A percentile compares a stretch with the other conserved stretches of the same genome.
These are phyloP conservation scores for Geopemphigus sp. DNA, from an alignment of 1,140 invertebrate species.

Conservation along the genomic window DNA sequence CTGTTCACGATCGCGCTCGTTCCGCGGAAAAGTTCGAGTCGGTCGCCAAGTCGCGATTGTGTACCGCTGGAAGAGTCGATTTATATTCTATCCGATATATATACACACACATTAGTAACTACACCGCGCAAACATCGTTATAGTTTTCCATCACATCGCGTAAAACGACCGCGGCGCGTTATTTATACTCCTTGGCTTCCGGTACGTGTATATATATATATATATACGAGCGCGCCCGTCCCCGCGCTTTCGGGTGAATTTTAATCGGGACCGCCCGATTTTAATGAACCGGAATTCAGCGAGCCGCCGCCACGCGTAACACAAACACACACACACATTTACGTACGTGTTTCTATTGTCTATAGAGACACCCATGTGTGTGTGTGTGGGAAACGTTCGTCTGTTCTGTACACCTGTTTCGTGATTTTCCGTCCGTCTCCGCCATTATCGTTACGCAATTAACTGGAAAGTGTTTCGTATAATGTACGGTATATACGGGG, in stretches of 20 bases:
- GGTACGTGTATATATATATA: too few species aligned
- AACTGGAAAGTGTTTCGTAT: background rate
- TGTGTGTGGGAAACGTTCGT: background rate
- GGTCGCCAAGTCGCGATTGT: too few species aligned
- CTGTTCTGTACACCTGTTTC: background rate
- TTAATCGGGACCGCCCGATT: conserved; percentile 19
- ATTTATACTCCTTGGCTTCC: conserved; percentile 37
- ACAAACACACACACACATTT: background rate
- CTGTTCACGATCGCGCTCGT: too few species aligned
- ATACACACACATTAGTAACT: too few species aligned
- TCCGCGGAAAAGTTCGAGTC: too few species aligned
- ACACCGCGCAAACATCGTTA: conserved; percentile 6
- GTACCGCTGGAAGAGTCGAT: too few species aligned
- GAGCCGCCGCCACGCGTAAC: background rate
- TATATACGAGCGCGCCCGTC: too few species aligned
- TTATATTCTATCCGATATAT: too few species aligned
- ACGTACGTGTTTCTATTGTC: background rate
- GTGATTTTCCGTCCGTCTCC: background rate
- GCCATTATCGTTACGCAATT: background rate
- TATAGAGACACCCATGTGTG: background rate
- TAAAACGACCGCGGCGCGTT: background rate
- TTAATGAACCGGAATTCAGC: conserved; percentile 30
- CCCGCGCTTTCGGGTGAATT: conserved; percentile 4
- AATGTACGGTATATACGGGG: background rate
- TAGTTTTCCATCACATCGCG: conserved; percentile 22